These are phyloP conservation scores for Aspidiotus destructor DNA, from an alignment of 2,888 invertebrate genomes.

Conservation along the genomic window DNA sequence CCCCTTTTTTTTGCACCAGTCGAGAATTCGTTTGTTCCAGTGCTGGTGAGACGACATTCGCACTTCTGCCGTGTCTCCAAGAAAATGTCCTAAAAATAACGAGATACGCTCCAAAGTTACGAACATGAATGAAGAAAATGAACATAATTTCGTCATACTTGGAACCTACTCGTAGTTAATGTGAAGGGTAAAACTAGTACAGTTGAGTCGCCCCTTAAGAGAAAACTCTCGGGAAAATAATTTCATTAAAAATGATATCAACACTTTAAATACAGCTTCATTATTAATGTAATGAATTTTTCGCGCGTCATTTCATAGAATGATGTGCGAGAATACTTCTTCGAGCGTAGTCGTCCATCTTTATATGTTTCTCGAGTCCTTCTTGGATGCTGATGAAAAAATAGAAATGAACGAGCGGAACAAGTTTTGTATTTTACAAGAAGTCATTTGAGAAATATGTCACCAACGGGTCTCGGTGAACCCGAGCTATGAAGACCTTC, in stretches of 20 bases:
- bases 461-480: too few relatives aligned
- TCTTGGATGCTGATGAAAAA: too few relatives aligned
- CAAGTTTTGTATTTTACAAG: too few relatives aligned
- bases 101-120: slow-evolving; percentile 27
- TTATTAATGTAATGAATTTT: slow-evolving; percentile 30
- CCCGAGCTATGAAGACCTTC: too few relatives aligned
- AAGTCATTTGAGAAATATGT: too few relatives aligned
- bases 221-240: slow-evolving; percentile 30
- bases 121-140: slow-evolving; percentile 18
- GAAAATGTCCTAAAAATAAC: slow-evolving; percentile 29
- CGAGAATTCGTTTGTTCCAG: too few relatives aligned
- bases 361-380: neutral
- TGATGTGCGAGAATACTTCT: neutral
- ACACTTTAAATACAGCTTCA: slow-evolving; percentile 25
- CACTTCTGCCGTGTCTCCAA: slow-evolving; percentile 3
- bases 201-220: neutral
- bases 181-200: slow-evolving; percentile 14
- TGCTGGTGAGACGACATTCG: too few relatives aligned
- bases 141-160: slow-evolving; percentile 21
- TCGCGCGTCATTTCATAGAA: slow-evolving; percentile 11
- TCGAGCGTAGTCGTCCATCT: neutral
- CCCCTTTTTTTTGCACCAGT: too few relatives aligned
- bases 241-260: slow-evolving; percentile 31
- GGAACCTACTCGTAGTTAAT: slow-evolving; percentile 30
- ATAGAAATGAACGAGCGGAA: too few relatives aligned